Evolutionary conservation across 2,797 vertebrate genomes (phyloP), one percentile per base, ranked within the genome.

Genomic region (Microhierax caerulescens): DNA sequence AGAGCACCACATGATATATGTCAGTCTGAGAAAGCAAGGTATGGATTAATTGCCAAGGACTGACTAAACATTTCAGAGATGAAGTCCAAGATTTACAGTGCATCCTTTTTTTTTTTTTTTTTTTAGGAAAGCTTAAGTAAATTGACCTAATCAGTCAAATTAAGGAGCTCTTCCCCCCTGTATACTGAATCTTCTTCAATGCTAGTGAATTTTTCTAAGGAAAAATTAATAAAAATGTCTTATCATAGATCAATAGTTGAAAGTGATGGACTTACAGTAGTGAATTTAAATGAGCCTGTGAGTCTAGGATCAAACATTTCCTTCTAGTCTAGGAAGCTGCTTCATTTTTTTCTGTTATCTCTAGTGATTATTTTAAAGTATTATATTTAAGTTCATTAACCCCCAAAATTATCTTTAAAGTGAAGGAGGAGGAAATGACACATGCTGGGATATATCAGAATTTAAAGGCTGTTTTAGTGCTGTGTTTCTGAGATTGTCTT

Each of bases 221-320:
- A 95, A 97, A 97, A 96, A 97, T 95, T 97, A 97, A 97, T 97
- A 97, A 97, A 97, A 97, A 95, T 95, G 93, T 95, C 94, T 97
- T 97, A 97, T 97, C 94, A 90, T 84, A 96, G 96, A 97, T 98
- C 97, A 97, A 97, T 98, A 96, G 82, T 90, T 96, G 91, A 97
- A 97, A 97, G 94, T 88, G 93, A 97, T 96, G 94, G 96, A 96
- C 85, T 97, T 96, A 93, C n/a, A 90, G 92, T 68, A 89, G 90
- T 89, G 97, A 97, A 97, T 97, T 97, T 93, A 96, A 97, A 98
- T 97, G 82, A 96, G 90, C n/a, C 61, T 93, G 32, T 59, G 73
- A 91, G 56, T 81, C 68, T 95, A 86, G 80, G 95, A 97, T 97
- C 96, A 97, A 97, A 96, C 78, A 93, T 77, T 96, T 88, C 51